Conservation (phyloP, 2,113 vertebrate genomes). For the Megaceryle maxima region DNA sequence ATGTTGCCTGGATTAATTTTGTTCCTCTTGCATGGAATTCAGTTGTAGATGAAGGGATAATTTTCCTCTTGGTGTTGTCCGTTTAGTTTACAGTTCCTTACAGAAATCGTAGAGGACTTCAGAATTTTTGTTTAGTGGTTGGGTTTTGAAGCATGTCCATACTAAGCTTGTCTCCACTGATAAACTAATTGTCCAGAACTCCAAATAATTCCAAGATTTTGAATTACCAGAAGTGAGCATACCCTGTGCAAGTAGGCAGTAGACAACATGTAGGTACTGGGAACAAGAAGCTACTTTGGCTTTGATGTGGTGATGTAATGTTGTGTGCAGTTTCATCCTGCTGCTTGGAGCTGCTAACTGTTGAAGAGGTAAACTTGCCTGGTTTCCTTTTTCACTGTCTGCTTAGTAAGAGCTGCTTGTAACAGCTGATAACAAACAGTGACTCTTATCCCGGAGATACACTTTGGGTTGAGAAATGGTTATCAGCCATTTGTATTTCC, state of each 20-base stretch:
- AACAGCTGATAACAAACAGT: background rate
- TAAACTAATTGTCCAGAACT: background rate
- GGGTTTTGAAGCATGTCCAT: background rate
- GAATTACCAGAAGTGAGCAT: background rate
- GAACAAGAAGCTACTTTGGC: background rate
- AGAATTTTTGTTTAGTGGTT: background rate
- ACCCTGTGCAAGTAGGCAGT: background rate
- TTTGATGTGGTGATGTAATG: background rate
- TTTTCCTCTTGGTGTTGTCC: background rate
- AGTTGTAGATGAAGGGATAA: background rate
- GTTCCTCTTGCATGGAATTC: background rate
- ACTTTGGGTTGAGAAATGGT: background rate
- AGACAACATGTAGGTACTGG: background rate
- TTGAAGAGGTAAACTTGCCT: background rate
- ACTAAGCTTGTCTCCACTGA: background rate
- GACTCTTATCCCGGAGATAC: background rate
- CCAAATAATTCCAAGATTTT: background rate
- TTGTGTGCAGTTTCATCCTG: background rate
- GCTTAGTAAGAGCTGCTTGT: background rate
- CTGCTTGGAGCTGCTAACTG: background rate
- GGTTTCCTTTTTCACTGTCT: background rate
- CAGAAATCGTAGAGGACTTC: background rate
- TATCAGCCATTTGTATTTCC: background rate
- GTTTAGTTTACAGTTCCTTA: background rate
- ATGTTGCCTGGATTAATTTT: background rate